Evolutionary conservation across 37 sponge, comb jelly and placozoan species (phyloP).

Genomic region (Cliona cf. orientalis): DNA sequence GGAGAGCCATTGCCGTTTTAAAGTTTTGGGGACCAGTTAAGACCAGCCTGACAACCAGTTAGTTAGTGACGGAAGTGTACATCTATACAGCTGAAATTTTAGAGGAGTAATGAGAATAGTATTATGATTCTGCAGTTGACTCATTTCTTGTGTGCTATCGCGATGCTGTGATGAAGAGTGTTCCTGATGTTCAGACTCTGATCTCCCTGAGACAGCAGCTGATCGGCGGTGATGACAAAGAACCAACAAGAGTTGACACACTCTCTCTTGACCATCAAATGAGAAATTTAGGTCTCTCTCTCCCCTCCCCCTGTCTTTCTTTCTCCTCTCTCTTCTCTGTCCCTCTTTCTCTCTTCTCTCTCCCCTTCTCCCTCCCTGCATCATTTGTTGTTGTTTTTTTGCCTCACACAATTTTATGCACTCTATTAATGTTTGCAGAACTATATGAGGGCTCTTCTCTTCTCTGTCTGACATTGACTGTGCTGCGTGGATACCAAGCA

Average conservation of each 20-base stretch:
- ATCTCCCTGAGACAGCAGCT: slow-evolving; percentile 59
- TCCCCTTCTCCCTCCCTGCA: neutral
- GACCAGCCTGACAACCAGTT: slow-evolving; percentile 3
- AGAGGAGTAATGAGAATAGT: neutral
- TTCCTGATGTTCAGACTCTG: slow-evolving; percentile 76
- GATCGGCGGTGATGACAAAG: neutral
- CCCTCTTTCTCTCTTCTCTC: neutral
- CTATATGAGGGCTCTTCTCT: slow-evolving; percentile 10
- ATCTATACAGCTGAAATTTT: neutral
- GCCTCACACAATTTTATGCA: neutral
- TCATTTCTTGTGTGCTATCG: slow-evolving; percentile 26
- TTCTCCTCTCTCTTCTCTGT: neutral
- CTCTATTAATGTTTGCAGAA: neutral
- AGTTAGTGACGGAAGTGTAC: no score
- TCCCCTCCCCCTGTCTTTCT: neutral
- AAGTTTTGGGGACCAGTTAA: slow-evolving; percentile 18
- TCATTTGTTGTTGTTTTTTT: neutral
- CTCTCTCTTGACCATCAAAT: slow-evolving; percentile 2
- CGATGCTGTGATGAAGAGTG: slow-evolving; percentile 54
- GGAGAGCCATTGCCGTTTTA: slow-evolving; percentile 44
- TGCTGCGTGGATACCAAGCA: slow-evolving; percentile 58
- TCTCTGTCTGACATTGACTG: slow-evolving; percentile 8
- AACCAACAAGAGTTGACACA: neutral
- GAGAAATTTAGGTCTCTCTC: slow-evolving; percentile 21
- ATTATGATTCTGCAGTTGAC: slow-evolving; percentile 4